Evolutionary conservation across 2,113 vertebrate species (phyloP), one percentile per base, ranked within the genome.

Genomic region (Pseudopodoces humilis): DNA sequence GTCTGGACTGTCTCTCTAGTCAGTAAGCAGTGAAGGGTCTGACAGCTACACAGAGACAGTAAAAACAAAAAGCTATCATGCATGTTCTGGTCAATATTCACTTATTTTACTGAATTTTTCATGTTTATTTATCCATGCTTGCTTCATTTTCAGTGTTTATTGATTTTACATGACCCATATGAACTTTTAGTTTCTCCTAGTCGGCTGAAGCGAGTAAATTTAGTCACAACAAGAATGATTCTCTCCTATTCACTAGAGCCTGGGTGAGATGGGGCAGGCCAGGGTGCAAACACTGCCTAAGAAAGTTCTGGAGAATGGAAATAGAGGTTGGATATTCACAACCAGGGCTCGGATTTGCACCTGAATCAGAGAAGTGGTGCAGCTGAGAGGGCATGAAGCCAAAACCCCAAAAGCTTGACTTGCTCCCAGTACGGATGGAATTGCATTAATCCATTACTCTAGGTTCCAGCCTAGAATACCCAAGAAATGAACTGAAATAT

Each of bases 191-290:
- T 16, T 70, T 75, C 19, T 83, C 9, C 24, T 67, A 24, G 56
- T 24, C 81, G 60, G 15, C 65, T 60, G 44, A 83, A 78, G n/a
- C 50, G 41, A 47, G 52, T 16, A 39, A 30, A 35, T 82, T 50
- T 33, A 71, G 24, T 31, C 23, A 60, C 64, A 89, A 33, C 35
- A 47, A 64, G 70, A 64, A 74, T 1, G 13, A 41, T 13, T 46
- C 11, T 11, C 20, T 37, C 25, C 18, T 0, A 0, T 63, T 63
- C 23, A 4, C 6, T 3, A 7, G 28, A 63, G 6, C 13, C 47
- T 55, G 14, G 0, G 0, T 8, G 12, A 21, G 39, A 21, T 30
- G 3, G 27, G n/a, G 30, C 10, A 47, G 13, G 2, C 1, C 4
- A 7, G 76, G 35, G 10, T 60, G 27, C 53, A 70, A 55, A 37